Percentiles rank a stretch among this genome's conserved stretches.
Evolutionary conservation across 2,888 invertebrate genomes (phyloP).

Genomic region (Plemyria rubiginata): DNA sequence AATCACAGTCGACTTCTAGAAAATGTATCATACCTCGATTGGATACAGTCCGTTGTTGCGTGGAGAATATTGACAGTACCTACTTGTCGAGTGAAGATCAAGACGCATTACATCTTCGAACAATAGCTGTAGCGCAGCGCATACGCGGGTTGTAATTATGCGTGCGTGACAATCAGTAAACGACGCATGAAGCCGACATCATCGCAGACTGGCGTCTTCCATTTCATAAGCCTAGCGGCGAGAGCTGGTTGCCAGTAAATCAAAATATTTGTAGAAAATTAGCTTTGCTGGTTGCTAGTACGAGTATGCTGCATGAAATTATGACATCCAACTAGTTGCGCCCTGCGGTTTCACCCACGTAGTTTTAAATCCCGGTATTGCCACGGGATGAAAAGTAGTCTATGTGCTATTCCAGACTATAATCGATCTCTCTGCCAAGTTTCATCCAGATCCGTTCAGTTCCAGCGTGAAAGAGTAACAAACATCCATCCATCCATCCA

Average conservation of each 20-base stretch:
- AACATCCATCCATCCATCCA: no score
- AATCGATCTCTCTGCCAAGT: no score
- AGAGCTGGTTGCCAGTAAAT: conserved; percentile 8
- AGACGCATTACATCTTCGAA: conserved; percentile 32
- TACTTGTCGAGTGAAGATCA: conserved; percentile 26
- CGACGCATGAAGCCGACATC: conserved; percentile 39
- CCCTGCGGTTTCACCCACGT: no score
- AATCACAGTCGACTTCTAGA: conserved; percentile 3
- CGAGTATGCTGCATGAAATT: no score
- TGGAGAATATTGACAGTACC: conserved; percentile 17
- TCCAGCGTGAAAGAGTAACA: no score
- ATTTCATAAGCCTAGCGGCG: conserved; percentile 20
- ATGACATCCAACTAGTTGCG: no score
- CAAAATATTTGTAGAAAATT: conserved; percentile 6
- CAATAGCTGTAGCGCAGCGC: conserved; percentile 33
- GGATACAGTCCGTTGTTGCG: conserved; percentile 14
- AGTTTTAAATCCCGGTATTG: no score
- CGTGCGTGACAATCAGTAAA: conserved; percentile 38
- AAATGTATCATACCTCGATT: conserved; percentile 14
- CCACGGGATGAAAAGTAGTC: no score
- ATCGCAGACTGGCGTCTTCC: conserved; percentile 33
- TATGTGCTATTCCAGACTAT: no score
- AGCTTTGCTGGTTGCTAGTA: no score
- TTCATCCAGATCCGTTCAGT: no score
- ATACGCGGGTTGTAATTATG: conserved; percentile 37